These are phyloP conservation scores for Mergus octosetaceus DNA, from an alignment of 2,797 vertebrate genomes.

Conservation along the genomic window DNA sequence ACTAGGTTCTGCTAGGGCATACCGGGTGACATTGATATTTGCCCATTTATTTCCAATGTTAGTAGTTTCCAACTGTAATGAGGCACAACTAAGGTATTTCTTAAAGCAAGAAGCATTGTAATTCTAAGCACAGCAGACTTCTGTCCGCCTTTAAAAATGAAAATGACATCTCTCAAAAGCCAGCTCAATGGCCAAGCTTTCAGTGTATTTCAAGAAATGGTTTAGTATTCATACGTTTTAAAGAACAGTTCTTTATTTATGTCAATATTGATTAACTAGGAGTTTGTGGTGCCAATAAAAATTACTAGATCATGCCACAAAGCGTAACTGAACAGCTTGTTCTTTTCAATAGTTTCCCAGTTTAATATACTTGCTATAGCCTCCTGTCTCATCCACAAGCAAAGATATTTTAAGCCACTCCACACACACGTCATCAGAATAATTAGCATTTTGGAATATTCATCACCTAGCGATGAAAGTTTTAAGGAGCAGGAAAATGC, in stretches of 20 bases:
- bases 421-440: neutral
- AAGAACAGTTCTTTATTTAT: neutral
- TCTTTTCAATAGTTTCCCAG: neutral
- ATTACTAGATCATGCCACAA: neutral
- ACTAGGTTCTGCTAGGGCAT: neutral
- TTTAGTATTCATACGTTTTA: neutral
- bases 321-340: neutral
- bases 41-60: neutral
- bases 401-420: neutral
- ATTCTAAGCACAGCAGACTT: neutral
- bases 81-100: neutral
- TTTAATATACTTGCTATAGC: neutral
- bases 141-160: neutral
- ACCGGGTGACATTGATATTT: neutral
- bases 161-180: neutral
- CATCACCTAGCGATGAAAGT: neutral
- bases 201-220: neutral
- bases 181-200: neutral
- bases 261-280: neutral
- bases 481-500: neutral
- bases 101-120: neutral
- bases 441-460: neutral
- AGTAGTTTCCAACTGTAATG: neutral
- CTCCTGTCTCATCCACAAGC: neutral
- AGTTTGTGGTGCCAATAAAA: neutral